Conservation (phyloP, 2,888 invertebrate species). For the Andrena camellia region DNA sequence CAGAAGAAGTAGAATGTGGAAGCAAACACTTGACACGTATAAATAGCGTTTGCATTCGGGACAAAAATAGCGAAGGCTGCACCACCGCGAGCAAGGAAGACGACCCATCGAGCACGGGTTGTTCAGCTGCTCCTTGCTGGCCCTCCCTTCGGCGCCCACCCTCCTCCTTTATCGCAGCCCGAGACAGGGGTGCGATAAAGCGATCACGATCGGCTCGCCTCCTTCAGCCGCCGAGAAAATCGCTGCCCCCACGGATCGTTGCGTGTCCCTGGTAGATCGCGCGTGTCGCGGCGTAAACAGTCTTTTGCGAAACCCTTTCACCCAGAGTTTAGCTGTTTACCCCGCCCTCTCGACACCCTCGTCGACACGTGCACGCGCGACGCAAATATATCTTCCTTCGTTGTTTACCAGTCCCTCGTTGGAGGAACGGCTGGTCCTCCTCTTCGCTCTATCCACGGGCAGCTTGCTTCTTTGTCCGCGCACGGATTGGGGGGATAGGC, state of each 20-base stretch:
- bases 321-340: constrained; percentile 23
- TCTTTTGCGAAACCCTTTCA: constrained; percentile 41
- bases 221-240: constrained; percentile 33
- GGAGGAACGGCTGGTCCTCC: neutral
- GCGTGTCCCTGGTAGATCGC: constrained; percentile 32
- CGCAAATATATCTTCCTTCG: constrained; percentile 23
- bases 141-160: constrained; percentile 7
- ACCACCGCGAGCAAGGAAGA: constrained; percentile 1
- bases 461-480: too few species aligned
- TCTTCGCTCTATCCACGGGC: neutral
- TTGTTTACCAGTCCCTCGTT: constrained; percentile 14
- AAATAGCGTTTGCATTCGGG: constrained; percentile 35
- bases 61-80: constrained; percentile 43
- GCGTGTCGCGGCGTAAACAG: constrained; percentile 40
- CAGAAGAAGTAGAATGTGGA: constrained; percentile 17
- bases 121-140: constrained; percentile 25
- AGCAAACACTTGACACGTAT: constrained; percentile 38
- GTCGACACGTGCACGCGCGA: constrained; percentile 22
- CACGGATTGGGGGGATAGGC: too few species aligned
- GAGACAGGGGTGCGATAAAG: constrained; percentile 40
- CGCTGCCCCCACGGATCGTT: constrained; percentile 47
- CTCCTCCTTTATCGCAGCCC: constrained; percentile 24
- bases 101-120: constrained; percentile 16
- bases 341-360: constrained; percentile 35
- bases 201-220: constrained; percentile 21